These are phyloP conservation scores for Metridium senile DNA, from an alignment of 92 coral and sea anemone genomes.

Conservation along the genomic window DNA sequence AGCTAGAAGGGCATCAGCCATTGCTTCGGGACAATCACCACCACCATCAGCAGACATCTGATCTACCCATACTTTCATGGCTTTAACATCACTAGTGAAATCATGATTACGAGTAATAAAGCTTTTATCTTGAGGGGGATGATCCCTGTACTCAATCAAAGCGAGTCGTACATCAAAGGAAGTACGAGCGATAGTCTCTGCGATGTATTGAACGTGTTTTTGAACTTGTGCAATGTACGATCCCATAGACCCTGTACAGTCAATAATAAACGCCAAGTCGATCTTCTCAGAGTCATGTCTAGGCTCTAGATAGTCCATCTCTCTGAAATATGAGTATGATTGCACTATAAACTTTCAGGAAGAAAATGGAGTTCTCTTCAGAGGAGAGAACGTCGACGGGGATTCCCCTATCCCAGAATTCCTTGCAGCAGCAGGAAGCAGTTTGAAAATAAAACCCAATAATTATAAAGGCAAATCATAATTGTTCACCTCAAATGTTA, in stretches of 20 bases:
- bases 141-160: conserved; percentile 90
- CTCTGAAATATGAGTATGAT: neutral
- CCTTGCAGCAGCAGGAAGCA: conserved; percentile 1
- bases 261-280: conserved; percentile 88
- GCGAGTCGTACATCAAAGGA: conserved; percentile 83
- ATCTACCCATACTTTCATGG: conserved; percentile 93
- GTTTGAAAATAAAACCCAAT: no score
- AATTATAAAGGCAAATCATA: no score
- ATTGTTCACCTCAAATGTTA: no score
- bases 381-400: neutral
- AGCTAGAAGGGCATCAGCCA: conserved; percentile 80
- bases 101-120: conserved; percentile 76
- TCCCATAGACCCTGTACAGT: conserved; percentile 98
- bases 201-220: conserved; percentile 72
- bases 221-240: conserved; percentile 86
- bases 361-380: neutral
- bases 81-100: conserved; percentile 67
- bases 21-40: conserved; percentile 91
- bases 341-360: neutral
- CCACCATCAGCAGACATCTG: conserved; percentile 90
- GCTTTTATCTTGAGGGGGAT: conserved; percentile 84
- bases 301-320: conserved; percentile 70
- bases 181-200: conserved; percentile 79
- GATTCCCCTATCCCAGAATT: conserved; percentile 28
- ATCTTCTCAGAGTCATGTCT: conserved; percentile 87